Evolutionary conservation across 2,888 invertebrate species (phyloP), one percentile per base, ranked within the genome.

Genomic region (Auanema freiburgensis): DNA sequence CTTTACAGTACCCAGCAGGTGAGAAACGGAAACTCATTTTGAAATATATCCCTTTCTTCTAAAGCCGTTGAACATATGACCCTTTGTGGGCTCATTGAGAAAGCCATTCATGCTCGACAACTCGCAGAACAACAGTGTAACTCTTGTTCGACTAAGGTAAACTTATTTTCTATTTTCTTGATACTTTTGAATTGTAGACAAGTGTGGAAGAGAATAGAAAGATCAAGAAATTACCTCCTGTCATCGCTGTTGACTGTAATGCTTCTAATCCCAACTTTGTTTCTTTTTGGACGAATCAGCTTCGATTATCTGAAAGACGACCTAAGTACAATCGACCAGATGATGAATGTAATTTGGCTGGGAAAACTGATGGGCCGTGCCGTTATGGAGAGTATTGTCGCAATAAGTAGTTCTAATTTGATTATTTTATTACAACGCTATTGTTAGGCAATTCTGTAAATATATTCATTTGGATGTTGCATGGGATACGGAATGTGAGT

Each of bases 231-330:
- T 63, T 76, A 1, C 60, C 74, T 12, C 64, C 69, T 11, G 53
- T 76, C 10, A 65, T 76, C 18, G 21, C 71, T 14, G 62, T 76
- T 42, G 71, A 74, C 50, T 66, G 69, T 2, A 68, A 74, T 50
- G 41, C 69, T 0, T 57, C 68, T 0, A 33, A 49, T 14, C 44
- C 55, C 0, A 52, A 53, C 5, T 72, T 59, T 53, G 14, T 49
- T 0, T 49, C 57, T 0, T 75, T 71, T 50, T 75, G 75, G 75
- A 57, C 66, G 10, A 55, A 63, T 8, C 67, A 67, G 43, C 51
- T 71, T 41, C 40, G 63, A 59, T 18, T 57, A n/a, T 53, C 53
- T 6, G 66, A 66, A 42, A 55, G 59, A 25, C 62, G 66, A 63
- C 63, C 66, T 23, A 59, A 58, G 33, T 68, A 67, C 18, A 57